Evolutionary conservation across 1,140 invertebrate genomes (phyloP).

Genomic region (Acromyrmex echinatior): DNA sequence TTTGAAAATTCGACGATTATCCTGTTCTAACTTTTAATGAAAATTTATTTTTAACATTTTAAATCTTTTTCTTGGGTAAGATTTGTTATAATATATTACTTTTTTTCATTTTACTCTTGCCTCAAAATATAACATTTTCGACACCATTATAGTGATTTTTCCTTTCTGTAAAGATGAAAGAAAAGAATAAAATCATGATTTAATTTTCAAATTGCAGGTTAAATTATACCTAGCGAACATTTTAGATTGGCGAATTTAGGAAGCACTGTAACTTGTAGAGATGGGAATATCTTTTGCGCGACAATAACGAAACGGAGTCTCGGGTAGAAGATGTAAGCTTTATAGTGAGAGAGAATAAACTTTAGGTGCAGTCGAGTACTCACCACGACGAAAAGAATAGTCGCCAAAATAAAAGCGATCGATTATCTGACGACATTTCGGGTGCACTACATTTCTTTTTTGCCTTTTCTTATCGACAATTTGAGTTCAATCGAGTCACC

Average conservation of each 20-base stretch:
- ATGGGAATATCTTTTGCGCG: not conserved
- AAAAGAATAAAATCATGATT: not conserved
- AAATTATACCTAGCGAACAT: not conserved
- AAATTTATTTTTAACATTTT: too few relatives aligned
- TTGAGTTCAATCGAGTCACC: not conserved
- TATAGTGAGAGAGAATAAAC: slow-evolving; percentile 30
- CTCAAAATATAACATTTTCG: too few relatives aligned
- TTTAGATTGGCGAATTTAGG: not conserved
- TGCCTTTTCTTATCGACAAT: not conserved
- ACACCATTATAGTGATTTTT: too few relatives aligned
- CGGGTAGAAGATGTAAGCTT: slow-evolving; percentile 3
- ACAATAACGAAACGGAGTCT: not conserved
- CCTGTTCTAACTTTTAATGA: not conserved
- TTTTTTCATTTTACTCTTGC: too few relatives aligned
- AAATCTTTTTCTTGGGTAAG: too few relatives aligned
- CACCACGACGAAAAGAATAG: not conserved
- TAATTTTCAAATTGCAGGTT: not conserved
- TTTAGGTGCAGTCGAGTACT: slow-evolving; percentile 6
- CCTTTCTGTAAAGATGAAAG: too few relatives aligned
- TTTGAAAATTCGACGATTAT: not conserved
- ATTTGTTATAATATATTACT: too few relatives aligned
- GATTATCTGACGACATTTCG: slow-evolving; percentile 28
- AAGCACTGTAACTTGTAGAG: not conserved
- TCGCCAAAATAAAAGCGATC: not conserved
- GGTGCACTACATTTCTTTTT: too few relatives aligned